phyloP scores from a whole-genome alignment of 2,888 invertebrate genomes.

The Coleophora deauratella region DNA sequence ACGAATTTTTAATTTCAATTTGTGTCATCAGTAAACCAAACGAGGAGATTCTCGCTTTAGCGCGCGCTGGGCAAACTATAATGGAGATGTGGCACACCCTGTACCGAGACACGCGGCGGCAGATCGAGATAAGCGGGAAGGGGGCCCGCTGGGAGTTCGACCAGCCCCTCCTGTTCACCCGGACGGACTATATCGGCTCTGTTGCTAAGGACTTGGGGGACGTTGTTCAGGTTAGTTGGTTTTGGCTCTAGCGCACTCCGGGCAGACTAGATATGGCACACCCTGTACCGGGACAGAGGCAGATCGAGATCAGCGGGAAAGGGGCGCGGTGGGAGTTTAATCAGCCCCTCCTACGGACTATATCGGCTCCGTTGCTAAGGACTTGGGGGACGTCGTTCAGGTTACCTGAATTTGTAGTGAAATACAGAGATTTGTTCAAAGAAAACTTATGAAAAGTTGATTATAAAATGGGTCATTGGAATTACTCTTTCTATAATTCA shows the following conservation, averaged over 20 bases:
- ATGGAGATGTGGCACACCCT: slow-evolving; percentile 82
- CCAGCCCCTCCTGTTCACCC: slow-evolving; percentile 83
- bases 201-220: slow-evolving; percentile 87
- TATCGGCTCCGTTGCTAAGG: slow-evolving; percentile 84
- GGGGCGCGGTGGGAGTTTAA: slow-evolving; percentile 95
- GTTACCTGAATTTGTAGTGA: slow-evolving; percentile 69
- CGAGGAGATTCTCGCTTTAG: slow-evolving; percentile 66
- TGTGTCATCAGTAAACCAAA: slow-evolving; percentile 70
- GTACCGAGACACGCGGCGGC: slow-evolving; percentile 85
- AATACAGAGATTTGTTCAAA: no score
- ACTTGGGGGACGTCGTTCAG: slow-evolving; percentile 85
- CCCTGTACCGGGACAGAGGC: slow-evolving; percentile 84
- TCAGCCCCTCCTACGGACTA: slow-evolving; percentile 88
- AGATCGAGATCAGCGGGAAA: slow-evolving; percentile 89
- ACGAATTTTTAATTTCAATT: no score
- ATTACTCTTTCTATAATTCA: no score
- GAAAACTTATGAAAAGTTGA: no score
- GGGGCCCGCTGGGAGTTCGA: slow-evolving; percentile 95
- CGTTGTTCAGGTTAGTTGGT: slow-evolving; percentile 78
- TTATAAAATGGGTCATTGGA: no score
- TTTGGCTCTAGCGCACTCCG: slow-evolving; percentile 68
- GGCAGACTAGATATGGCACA: slow-evolving; percentile 82
- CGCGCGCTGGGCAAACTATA: slow-evolving; percentile 78
- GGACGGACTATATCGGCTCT: slow-evolving; percentile 88
- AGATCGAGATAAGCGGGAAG: slow-evolving; percentile 89